Evolutionary conservation across 2,797 vertebrate genomes (phyloP).

Genomic region (Decapterus maruadsi): DNA sequence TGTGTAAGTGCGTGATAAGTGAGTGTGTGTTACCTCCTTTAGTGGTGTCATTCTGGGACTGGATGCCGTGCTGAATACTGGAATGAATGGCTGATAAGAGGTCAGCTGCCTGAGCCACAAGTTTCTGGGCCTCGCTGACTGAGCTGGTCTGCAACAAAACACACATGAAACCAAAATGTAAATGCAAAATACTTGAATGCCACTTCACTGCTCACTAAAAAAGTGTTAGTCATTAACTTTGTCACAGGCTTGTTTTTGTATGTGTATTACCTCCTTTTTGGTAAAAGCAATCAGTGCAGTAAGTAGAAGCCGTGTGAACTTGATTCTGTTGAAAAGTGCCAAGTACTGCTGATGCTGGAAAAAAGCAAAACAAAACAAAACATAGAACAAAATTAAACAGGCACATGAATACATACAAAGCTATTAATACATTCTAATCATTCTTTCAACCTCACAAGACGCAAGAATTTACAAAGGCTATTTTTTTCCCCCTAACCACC

Average conservation of each 20-base stretch:
- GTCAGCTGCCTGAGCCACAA: constrained; percentile 95
- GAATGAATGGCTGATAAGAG: constrained; percentile 94
- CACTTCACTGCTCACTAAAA: background rate
- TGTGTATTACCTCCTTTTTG: constrained; percentile 93
- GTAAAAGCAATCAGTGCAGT: constrained; percentile 97
- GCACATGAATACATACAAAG: constrained; percentile 9
- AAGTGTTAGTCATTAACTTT: background rate
- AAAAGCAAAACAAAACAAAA: constrained; percentile 15
- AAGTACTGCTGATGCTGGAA: constrained; percentile 96
- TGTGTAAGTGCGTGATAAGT: constrained; percentile 3
- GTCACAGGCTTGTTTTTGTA: background rate
- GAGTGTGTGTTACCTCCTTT: constrained; percentile 92
- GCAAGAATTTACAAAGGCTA: background rate
- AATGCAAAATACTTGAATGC: background rate
- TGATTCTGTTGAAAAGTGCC: constrained; percentile 98
- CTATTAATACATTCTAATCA: constrained; percentile 28
- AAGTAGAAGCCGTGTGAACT: constrained; percentile 95
- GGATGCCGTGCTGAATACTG: constrained; percentile 95
- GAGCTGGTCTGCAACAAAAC: constrained; percentile 89
- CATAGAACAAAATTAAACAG: constrained; percentile 38
- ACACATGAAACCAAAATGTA: background rate
- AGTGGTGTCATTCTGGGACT: constrained; percentile 98
- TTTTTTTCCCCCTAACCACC: constrained; percentile 12
- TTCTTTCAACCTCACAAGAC: constrained; percentile 15
- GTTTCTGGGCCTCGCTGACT: constrained; percentile 96